phyloP scores from a whole-genome alignment of 2,888 invertebrate genomes.

The Lasioglossum marginatum region DNA sequence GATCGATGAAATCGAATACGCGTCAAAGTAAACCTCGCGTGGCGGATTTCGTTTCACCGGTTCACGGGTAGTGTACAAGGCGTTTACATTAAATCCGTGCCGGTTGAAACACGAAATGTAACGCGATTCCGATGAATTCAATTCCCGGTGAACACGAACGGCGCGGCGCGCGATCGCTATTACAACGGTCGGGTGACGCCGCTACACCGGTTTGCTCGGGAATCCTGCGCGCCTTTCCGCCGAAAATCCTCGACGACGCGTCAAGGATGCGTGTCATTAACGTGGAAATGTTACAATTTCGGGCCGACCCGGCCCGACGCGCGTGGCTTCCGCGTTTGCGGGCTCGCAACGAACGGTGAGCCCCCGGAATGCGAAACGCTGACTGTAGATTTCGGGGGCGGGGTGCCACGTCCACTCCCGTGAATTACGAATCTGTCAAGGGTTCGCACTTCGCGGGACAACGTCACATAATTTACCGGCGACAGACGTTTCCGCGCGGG shows the following conservation, averaged over 20 bases:
- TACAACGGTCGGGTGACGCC: slow-evolving; percentile 14
- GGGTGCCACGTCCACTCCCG: slow-evolving; percentile 8
- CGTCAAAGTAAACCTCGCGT: background rate
- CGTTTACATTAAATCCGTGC: background rate
- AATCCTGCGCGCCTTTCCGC: background rate
- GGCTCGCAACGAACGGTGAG: background rate
- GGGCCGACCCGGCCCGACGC: background rate
- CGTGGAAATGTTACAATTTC: slow-evolving; percentile 43
- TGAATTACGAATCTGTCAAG: slow-evolving; percentile 63
- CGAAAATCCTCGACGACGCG: slow-evolving; percentile 35
- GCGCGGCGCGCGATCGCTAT: slow-evolving; percentile 16
- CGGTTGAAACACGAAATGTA: slow-evolving; percentile 5
- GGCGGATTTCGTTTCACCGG: background rate
- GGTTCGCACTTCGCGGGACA: slow-evolving; percentile 37
- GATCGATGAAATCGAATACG: background rate
- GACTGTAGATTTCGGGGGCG: background rate
- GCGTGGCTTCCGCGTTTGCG: background rate
- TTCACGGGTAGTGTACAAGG: background rate
- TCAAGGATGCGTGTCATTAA: slow-evolving; percentile 42
- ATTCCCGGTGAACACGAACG: slow-evolving; percentile 31
- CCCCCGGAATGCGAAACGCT: slow-evolving; percentile 1
- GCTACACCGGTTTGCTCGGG: slow-evolving; percentile 27
- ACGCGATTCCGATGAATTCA: slow-evolving; percentile 48
- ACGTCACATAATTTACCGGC: slow-evolving; percentile 52
- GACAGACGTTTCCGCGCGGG: slow-evolving; percentile 23